Evolutionary conservation across 2,113 vertebrate species (phyloP).

Genomic region (Smithornis capensis): DNA sequence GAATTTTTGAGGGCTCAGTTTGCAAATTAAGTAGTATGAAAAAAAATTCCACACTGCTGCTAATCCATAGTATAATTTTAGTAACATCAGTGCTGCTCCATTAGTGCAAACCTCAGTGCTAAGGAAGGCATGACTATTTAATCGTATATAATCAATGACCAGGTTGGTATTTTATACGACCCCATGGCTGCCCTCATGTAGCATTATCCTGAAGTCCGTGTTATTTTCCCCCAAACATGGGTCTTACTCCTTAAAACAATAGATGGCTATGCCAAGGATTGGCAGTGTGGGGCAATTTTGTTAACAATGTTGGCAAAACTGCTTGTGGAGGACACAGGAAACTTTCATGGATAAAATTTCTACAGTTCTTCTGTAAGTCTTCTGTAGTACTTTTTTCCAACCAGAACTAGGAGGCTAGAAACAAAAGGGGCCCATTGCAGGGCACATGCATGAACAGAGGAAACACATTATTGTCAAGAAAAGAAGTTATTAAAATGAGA

Average conservation of each 20-base stretch:
- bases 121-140: background rate
- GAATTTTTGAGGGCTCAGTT: background rate
- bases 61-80: background rate
- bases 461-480: background rate
- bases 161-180: background rate
- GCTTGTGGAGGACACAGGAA: background rate
- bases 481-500: background rate
- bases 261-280: background rate
- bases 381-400: background rate
- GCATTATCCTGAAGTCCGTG: background rate
- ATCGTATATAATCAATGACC: background rate
- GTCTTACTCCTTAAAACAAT: background rate
- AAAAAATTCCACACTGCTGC: background rate
- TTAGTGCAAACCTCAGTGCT: background rate
- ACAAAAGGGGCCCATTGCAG: background rate
- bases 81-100: background rate
- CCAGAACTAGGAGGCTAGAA: background rate
- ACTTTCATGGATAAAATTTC: background rate
- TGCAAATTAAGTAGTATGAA: background rate
- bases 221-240: background rate
- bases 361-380: background rate
- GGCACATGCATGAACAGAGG: background rate
- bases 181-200: background rate
- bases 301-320: background rate
- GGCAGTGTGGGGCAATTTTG: background rate